Base-by-base conservation (phyloP, 1,140 invertebrate species). In the Brachionus manjavacas region DNA sequence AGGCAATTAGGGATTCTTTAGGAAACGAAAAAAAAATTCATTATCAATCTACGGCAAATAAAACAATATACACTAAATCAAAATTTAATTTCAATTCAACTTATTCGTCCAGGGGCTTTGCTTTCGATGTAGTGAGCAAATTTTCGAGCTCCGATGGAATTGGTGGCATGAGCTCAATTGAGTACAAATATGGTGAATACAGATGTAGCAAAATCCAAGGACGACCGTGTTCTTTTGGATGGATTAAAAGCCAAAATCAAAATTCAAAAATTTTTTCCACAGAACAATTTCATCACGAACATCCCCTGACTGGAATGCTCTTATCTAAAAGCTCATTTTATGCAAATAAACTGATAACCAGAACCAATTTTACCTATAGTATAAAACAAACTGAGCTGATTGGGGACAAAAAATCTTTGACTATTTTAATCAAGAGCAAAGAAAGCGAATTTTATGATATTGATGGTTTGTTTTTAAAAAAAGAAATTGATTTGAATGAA, bases 211-310 rank as follows among this genome's bases (percentile, higher is more conserved):
- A 64, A 64, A 64, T 64, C 20, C 60, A 64, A 64, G 60, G 60
- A 64, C 1, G 60, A 64, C 25, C 60, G 7, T 64, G 60, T 12
- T 64, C 60, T 23, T 64, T 64, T 64, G 60, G 16, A 64, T 64
- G 60, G 60, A 64, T 64, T 64, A 64, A 64, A 64, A 64, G 60
- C 60, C 60, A 64, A 25, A 64, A 64, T 64, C 60, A 25, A 64
- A 64, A 64, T 64, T 64, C 60, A 64, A 64, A 64, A 64, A 64
- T 64, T 64, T 64, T 64, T 64, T 64, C 60, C 60, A 64, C 60
- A 25, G 8, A 64, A 64, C 60, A 64, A 64, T 64, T 64, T 64
- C 60, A 64, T 64, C 43, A 64, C 60, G 25, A 64, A 64, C 60
- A 64, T 25, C 60, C 60, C 20, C 25, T 64, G 60, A 64, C 60